A percentile compares a stretch with the other conserved stretches of the same genome.
Evolutionary conservation across 1,140 invertebrate species (phyloP).

Genomic region (Battus philenor): DNA sequence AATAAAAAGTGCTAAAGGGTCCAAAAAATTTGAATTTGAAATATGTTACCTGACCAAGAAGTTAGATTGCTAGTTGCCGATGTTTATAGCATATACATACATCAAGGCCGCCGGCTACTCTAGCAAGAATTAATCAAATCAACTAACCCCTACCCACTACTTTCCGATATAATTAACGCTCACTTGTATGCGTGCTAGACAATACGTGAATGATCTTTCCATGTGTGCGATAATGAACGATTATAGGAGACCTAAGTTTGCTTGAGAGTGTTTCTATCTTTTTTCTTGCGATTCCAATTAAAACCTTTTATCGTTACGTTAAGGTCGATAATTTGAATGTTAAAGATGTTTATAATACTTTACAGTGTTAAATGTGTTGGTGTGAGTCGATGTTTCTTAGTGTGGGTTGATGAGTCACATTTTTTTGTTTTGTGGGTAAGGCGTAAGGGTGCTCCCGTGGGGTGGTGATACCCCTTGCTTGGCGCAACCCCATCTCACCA

Average conservation of each 20-base stretch:
- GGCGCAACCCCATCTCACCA: slow-evolving; percentile 72
- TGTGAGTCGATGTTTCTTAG: slow-evolving; percentile 53
- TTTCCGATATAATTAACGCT: slow-evolving; percentile 75
- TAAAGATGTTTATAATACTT: slow-evolving; percentile 35
- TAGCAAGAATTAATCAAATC: slow-evolving; percentile 74
- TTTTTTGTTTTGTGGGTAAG: slow-evolving; percentile 75
- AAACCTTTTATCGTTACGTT: slow-evolving; percentile 47
- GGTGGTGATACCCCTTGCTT: slow-evolving; percentile 62
- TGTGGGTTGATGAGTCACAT: slow-evolving; percentile 75
- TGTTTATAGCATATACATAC: slow-evolving; percentile 59
- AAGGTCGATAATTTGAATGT: slow-evolving; percentile 56
- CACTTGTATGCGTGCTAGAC: slow-evolving; percentile 62
- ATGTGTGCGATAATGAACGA: slow-evolving; percentile 73
- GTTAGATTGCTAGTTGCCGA: slow-evolving; percentile 42
- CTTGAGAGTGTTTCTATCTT: slow-evolving; percentile 40
- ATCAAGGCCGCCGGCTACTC: slow-evolving; percentile 61
- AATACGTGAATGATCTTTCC: slow-evolving; percentile 52
- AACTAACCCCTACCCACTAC: slow-evolving; percentile 69
- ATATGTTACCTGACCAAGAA: not conserved
- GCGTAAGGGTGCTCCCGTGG: slow-evolving; percentile 62
- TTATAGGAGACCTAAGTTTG: slow-evolving; percentile 61
- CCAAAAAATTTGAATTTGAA: too few species aligned
- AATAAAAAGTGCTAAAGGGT: too few species aligned
- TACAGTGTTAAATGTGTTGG: slow-evolving; percentile 27
- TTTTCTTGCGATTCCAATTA: slow-evolving; percentile 31